Evolutionary conservation across 2,888 invertebrate genomes (phyloP), one percentile per base, ranked within the genome.

Genomic region (Drosophila paucipuncta): DNA sequence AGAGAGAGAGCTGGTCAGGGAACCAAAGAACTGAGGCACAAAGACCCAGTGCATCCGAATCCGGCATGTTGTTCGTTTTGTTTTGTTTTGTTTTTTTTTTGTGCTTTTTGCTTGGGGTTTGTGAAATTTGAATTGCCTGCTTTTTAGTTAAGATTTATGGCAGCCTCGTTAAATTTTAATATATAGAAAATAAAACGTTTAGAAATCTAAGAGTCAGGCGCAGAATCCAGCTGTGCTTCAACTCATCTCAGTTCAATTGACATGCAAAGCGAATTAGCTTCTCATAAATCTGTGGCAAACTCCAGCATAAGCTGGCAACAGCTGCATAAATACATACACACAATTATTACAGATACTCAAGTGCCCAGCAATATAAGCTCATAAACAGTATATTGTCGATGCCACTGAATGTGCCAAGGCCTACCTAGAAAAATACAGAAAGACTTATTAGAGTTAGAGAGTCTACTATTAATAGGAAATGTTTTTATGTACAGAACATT

Each of bases 141-240:
- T 82, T 91, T 92, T 92, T 91, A 89, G 85, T 85, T 78, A 92
- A 91, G 91, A 91, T 91, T 91, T 92, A 91, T 91, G 92, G 92
- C 91, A 91, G 86, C 64, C 88, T 91, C 92, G 91, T 91, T 92
- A 92, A 92, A 91, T 92, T 91, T 92, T 91, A 92, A 91, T 91
- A 92, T 91, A 91, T 91, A 92, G 90, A 87, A 85, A 86, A 91
- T 91, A 91, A 91, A 90, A 87, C 76, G 76, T 85, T 85, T 82
- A 83, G 82, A 75, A 79, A 82, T 74, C 70, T 65, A 78, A 65
- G 70, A 64, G 55, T 53, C 39, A 49, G 64, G 41, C 63, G 43
- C 33, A 37, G 72, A 50, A 18, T 71, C 43, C 31, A 43, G 54
- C 54, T 25, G 41, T n/a, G 35, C 61, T 30, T 50, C 50, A 61